Evolutionary conservation across 2,113 vertebrate species (phyloP), one percentile per base, ranked within the genome.

Genomic region (Syngnathus floridae): DNA sequence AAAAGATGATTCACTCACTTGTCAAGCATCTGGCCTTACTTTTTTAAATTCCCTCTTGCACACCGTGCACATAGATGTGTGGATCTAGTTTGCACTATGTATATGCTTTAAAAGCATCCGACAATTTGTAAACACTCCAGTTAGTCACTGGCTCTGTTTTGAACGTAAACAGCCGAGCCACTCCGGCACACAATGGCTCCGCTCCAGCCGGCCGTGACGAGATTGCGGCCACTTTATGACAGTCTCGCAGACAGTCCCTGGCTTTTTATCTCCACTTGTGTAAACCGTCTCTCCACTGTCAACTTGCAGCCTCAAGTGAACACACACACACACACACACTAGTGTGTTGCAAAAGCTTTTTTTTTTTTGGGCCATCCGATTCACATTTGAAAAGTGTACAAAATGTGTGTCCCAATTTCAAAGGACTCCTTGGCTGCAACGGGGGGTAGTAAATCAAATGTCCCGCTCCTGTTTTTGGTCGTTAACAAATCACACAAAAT

Each of bases 221-320:
- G 77, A 82, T 60, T 65, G 67, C 48, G 72, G 67, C 55, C 64
- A 52, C 70, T 74, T 79, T 73, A 81, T 77, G 77, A 79, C 65
- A 74, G 71, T 64, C 70, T 59, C 69, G 66, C 79, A 67, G 71
- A 80, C 78, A 21, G 43, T 72, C 71, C 70, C 73, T 59, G 60
- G 75, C 58, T 84, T 76, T 81, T 80, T 84, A 83, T 84, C 82
- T 84, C 11, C 41, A 67, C 13, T 66, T 64, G 65, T 60, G 78
- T 77, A 84, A 82, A 84, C 66, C 72, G 56, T 57, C 51, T 71
- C 60, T 67, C 65, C 52, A 16, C 67, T 71, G 66, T 7, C 55
- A 65, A 61, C 58, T 55, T 73, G 71, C 72, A 54, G 40, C 55
- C 26, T 74, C 64, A 63, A 66, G 66, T 73, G 71, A 78, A 72